Base-by-base conservation (phyloP, 2,888 invertebrate species). In the Cyrtodaria siliqua region DNA sequence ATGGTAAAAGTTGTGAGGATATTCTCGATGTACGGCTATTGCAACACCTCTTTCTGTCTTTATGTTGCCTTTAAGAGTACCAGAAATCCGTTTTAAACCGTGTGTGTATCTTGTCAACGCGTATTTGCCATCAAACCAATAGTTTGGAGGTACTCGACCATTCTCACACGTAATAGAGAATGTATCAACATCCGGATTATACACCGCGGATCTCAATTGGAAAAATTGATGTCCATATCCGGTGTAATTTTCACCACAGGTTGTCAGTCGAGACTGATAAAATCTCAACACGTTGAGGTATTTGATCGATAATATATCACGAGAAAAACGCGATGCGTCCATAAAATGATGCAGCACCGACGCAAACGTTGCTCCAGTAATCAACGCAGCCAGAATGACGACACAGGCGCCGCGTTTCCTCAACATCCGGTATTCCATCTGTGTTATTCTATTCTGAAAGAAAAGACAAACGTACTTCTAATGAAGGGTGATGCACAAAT, bases 1-100 rank as follows among this genome's bases (percentile, higher is more conserved):
- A 44, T 79, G 79, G 33, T 59, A 79, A 50, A 74, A 79, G 23
- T 79, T 79, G 50, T 79, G 79, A 24, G 79, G 64, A 56, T 74
- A 67, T 40, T 74, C 74, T 26, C 79, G 44, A 50, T 67, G 27
- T 4, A 79, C 68, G 20, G 71, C 67, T 3, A 78, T 53, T 0
- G 69, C 60, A 16, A 44, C 20, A n/a, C 26, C 52, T 4, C 40
- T 33, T 9, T 44, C 18, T 14, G 33, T 50, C 18, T 26, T 12
- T 20, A 20, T 4, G 6, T 23, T 52, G 16, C 16, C 9, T 24
- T 6, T 6, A 1, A n/a, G 16, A 18, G 50, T 23, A 20, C 38
- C 62, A 29, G 24, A 2, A 29, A 33, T 16, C 23, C 42, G 26
- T 8, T 52, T 20, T 9, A 40, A 8, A 6, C 4, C 2, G 18